Evolutionary conservation across 1,140 invertebrate genomes (phyloP).

Genomic region (Manduca sexta): DNA sequence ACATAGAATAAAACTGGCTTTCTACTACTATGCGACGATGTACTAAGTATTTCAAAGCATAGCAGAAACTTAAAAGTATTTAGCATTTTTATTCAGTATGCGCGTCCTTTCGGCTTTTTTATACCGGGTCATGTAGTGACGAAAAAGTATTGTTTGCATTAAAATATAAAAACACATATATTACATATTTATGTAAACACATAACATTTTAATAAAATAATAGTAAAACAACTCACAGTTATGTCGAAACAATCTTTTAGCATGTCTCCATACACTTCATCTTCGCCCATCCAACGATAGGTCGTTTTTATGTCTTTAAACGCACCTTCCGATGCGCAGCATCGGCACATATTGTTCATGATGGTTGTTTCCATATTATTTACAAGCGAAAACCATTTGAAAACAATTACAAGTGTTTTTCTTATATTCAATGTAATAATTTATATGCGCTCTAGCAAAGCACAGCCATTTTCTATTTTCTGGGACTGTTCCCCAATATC

Average conservation of each 20-base stretch:
- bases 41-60: too few relatives aligned
- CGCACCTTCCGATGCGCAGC: constrained; percentile 53
- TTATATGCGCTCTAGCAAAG: constrained; percentile 26
- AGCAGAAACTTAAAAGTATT: too few relatives aligned
- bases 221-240: constrained; percentile 32
- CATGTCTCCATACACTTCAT: constrained; percentile 60
- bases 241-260: constrained; percentile 59
- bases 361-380: constrained; percentile 40
- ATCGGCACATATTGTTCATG: constrained; percentile 50
- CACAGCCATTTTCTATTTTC: constrained; percentile 48
- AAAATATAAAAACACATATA: too few relatives aligned
- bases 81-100: too few relatives aligned
- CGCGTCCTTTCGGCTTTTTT: too few relatives aligned
- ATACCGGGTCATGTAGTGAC: too few relatives aligned
- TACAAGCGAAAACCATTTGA: constrained; percentile 17
- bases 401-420: constrained; percentile 3
- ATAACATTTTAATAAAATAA: neutral
- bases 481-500: too few relatives aligned
- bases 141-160: too few relatives aligned
- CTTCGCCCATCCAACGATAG: constrained; percentile 59
- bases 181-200: too few relatives aligned
- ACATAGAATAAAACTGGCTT: too few relatives aligned
- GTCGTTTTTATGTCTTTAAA: constrained; percentile 50
- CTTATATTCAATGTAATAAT: neutral
- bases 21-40: too few relatives aligned